Base-by-base conservation (phyloP, 1,140 invertebrate genomes). In the Drosophila pachea region DNA sequence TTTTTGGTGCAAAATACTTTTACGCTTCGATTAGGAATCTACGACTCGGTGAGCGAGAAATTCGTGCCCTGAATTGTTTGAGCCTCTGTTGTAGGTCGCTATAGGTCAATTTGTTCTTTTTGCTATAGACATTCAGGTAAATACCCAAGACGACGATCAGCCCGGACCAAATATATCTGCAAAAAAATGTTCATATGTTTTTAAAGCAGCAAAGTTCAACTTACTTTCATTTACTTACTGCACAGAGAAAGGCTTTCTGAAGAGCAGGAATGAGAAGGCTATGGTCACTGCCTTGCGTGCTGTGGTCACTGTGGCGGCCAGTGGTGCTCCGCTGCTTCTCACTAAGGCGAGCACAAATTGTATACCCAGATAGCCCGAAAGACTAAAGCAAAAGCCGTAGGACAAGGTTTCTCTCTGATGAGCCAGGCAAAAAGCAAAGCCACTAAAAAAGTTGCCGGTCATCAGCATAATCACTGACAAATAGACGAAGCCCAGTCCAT, bases 161-260 rank as follows among this genome's bases (percentile, higher is more conserved):
- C 9, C 96, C 97, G 0, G 96, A 96, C 95, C 96, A 98, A 4
- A 97, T 82, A 90, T 98, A 97, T 89, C 95, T 97, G 89, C 40
- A 93, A 92, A 70, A 82, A 55, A 60, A 73, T 22, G 22, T 3
- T 1, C 54, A 14, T 49, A 31, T 32, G 5, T 2, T 49, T 52
- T 40, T 45, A 43, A 31, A 12, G 12, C 0, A 33, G 12, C 7
- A 12, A 7, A 16, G 35, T 0, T 8, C 7, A 0, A 7, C 0
- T 9, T 32, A 0, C 4, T 4, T n/a, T 0, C 1, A 22, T 49
- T 4, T 14, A 93, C 95, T 94, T 92, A 98, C 95, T 97, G 95
- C 64, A 95, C 92, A 8, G 96, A 97, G 86, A 99, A 99, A 5
- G 97, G 97, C 89, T 99, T 99, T 87, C 94, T 93, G 87, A 99